Percentiles rank a stretch among this genome's conserved stretches.
phyloP scores from a whole-genome alignment of 2,797 vertebrate species.

The Microhierax caerulescens region DNA sequence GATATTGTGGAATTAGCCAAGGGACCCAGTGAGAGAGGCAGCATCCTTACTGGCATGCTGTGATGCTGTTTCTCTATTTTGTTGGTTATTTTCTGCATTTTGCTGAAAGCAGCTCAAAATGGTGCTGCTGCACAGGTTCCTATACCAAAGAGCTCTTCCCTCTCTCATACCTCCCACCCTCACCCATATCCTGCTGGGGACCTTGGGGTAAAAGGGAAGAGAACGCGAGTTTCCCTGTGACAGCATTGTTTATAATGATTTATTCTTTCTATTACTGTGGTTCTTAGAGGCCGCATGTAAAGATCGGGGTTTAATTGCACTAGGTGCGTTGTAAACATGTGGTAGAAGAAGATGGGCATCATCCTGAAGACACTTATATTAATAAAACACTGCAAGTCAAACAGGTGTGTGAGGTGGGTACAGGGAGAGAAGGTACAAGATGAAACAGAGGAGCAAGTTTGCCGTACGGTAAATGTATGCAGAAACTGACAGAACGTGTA shows the following conservation, averaged over 20 bases:
- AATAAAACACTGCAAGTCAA: not conserved
- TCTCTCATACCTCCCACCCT: not conserved
- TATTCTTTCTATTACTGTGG: constrained; percentile 23
- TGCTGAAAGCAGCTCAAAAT: not conserved
- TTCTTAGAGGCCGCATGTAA: constrained; percentile 9
- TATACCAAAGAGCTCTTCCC: not conserved
- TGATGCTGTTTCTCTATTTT: not conserved
- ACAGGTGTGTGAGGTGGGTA: not conserved
- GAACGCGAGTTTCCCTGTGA: not conserved
- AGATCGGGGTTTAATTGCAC: not conserved
- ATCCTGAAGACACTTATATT: not conserved
- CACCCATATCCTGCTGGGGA: not conserved
- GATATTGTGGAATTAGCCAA: not conserved
- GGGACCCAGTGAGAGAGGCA: not conserved
- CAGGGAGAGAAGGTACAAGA: not conserved
- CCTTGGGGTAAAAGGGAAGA: not conserved
- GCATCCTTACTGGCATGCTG: fast-evolving
- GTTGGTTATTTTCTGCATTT: not conserved
- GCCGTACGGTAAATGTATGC: not conserved
- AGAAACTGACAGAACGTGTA: not conserved
- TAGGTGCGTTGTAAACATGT: not conserved
- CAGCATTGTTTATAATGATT: constrained; percentile 32
- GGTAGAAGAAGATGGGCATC: not conserved
- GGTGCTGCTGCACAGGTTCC: not conserved
- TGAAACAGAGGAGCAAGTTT: not conserved